Conservation (phyloP, 2,797 vertebrate genomes). For the Lacerta agilis region DNA sequence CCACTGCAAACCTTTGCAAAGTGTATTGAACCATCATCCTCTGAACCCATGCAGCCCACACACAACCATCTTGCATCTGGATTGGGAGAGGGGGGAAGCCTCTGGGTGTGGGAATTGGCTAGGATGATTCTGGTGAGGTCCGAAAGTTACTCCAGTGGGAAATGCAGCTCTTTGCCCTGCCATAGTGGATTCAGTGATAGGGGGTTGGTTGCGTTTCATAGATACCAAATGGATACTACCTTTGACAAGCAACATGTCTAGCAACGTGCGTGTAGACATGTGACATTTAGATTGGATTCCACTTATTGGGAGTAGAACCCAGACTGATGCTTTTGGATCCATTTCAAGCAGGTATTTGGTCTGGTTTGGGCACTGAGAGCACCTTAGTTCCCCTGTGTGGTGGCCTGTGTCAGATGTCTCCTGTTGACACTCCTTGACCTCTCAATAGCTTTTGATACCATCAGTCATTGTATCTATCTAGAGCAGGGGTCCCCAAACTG, state of each 20-base stretch:
- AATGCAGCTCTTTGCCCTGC: background rate
- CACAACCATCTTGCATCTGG: background rate
- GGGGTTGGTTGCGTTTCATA: background rate
- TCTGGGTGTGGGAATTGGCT: background rate
- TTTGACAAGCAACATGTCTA: background rate
- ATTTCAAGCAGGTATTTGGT: no score
- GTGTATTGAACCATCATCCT: background rate
- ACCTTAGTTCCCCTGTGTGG: no score
- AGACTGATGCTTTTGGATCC: background rate
- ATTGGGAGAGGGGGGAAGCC: background rate
- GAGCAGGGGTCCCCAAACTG: no score
- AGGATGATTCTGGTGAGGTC: background rate
- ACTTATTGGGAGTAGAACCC: background rate
- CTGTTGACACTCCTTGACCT: no score
- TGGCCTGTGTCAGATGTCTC: no score
- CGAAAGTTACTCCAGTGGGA: background rate
- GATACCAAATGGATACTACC: background rate
- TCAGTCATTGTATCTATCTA: no score
- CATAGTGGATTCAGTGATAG: background rate
- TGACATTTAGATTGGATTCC: background rate
- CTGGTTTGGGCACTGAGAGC: no score
- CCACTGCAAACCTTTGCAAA: background rate
- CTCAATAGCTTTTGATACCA: no score
- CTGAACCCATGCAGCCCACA: background rate
- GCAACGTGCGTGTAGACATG: accelerated